Conservation (phyloP, 37 sponge, comb jelly and placozoan species). For the Cladorhizidae sp. region DNA sequence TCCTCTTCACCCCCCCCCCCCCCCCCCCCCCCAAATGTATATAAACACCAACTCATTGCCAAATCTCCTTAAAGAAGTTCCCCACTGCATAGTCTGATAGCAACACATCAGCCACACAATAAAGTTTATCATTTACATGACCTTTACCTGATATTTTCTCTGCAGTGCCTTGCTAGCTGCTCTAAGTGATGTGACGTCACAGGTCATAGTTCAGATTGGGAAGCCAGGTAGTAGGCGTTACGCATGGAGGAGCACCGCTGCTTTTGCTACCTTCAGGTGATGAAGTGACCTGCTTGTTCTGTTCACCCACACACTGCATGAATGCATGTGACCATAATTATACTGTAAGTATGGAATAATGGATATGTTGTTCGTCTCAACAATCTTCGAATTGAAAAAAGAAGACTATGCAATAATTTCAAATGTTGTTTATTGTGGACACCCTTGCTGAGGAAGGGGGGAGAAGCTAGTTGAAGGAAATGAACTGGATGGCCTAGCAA, state of each 20-base stretch:
- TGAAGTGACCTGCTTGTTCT: not conserved
- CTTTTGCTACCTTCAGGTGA: slow-evolving; percentile 62
- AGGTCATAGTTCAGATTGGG: slow-evolving; percentile 21
- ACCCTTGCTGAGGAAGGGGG: not conserved
- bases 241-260: slow-evolving; percentile 50
- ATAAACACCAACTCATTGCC: too few relatives aligned
- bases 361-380: too few relatives aligned
- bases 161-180: slow-evolving; percentile 39
- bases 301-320: too few relatives aligned
- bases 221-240: slow-evolving; percentile 5
- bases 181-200: slow-evolving; percentile 36
- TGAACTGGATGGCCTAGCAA: too few relatives aligned
- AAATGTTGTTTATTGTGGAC: not conserved
- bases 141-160: not conserved
- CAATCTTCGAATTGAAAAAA: too few relatives aligned
- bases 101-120: not conserved
- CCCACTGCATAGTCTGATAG: not conserved
- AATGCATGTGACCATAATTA: too few relatives aligned
- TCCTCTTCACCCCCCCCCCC: too few relatives aligned
- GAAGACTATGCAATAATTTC: not conserved
- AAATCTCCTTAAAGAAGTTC: too few relatives aligned
- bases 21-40: too few relatives aligned
- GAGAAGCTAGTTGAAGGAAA: not conserved
- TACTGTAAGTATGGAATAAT: too few relatives aligned
- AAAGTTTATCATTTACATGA: not conserved